phyloP scores from a whole-genome alignment of 2,113 vertebrate genomes.

The Carassius carassius region DNA sequence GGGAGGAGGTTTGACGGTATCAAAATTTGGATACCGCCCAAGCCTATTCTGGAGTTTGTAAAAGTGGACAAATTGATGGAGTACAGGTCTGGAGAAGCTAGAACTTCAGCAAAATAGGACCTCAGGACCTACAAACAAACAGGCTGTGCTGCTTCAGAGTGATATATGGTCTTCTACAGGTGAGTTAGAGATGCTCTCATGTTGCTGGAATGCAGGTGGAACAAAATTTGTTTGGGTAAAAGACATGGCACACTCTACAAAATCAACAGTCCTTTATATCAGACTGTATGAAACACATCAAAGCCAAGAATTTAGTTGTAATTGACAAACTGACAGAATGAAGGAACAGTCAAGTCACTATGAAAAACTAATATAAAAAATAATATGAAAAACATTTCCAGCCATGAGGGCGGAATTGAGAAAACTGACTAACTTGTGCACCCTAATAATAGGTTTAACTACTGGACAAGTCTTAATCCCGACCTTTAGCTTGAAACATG shows the following conservation, averaged over 20 bases:
- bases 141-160: background rate
- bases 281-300: background rate
- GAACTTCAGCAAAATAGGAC: slow-evolving; percentile 13
- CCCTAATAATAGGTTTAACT: background rate
- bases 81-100: background rate
- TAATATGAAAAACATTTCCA: background rate
- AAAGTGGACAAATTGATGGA: slow-evolving; percentile 10
- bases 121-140: background rate
- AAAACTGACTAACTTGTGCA: background rate
- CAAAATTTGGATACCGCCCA: too few species aligned
- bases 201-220: slow-evolving; percentile 52
- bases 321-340: background rate
- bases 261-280: background rate
- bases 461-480: background rate
- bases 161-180: slow-evolving; percentile 37
- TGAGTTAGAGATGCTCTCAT: slow-evolving; percentile 49
- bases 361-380: too few species aligned
- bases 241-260: background rate
- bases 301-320: background rate
- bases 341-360: background rate
- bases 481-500: background rate
- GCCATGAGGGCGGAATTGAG: background rate
- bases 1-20: too few species aligned
- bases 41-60: background rate
- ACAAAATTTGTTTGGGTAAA: background rate